Conservation (phyloP, 2,888 invertebrate species). For the Exocentrus adspersus region DNA sequence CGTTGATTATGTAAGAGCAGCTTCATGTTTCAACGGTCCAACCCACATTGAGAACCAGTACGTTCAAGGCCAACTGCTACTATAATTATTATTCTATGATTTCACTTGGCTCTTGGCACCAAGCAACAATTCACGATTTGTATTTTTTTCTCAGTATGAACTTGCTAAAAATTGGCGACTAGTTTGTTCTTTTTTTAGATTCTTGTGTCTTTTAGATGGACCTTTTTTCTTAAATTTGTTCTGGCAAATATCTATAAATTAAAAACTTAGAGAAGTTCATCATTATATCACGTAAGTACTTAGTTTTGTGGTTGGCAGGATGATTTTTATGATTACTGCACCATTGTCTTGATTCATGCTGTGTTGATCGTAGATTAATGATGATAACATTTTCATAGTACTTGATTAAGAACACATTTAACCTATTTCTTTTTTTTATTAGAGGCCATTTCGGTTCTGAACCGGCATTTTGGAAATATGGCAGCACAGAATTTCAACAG, state of each 20-base stretch:
- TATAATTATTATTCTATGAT: conserved; percentile 19
- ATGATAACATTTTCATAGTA: too few relatives aligned
- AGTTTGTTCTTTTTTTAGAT: neutral
- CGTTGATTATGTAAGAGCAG: conserved; percentile 39
- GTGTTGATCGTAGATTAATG: too few relatives aligned
- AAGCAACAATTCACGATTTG: conserved; percentile 21
- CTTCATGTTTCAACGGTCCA: conserved; percentile 31
- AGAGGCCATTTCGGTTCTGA: too few relatives aligned
- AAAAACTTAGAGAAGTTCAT: neutral
- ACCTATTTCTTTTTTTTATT: too few relatives aligned
- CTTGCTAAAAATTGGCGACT: conserved; percentile 15
- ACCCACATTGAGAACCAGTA: conserved; percentile 40
- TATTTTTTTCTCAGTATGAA: conserved; percentile 15
- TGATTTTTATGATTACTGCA: too few relatives aligned
- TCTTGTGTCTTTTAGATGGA: too few relatives aligned
- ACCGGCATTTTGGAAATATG: too few relatives aligned
- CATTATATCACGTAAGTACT: neutral
- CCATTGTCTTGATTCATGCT: too few relatives aligned
- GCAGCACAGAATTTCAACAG: too few relatives aligned
- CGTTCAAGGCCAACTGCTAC: conserved; percentile 42
- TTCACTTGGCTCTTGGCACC: conserved; percentile 23
- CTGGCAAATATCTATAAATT: neutral
- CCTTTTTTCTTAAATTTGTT: too few relatives aligned
- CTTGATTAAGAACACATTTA: too few relatives aligned
- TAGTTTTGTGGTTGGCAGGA: too few relatives aligned